phyloP scores from a whole-genome alignment of 2,888 invertebrate species.

The Calliphora vomitoria region DNA sequence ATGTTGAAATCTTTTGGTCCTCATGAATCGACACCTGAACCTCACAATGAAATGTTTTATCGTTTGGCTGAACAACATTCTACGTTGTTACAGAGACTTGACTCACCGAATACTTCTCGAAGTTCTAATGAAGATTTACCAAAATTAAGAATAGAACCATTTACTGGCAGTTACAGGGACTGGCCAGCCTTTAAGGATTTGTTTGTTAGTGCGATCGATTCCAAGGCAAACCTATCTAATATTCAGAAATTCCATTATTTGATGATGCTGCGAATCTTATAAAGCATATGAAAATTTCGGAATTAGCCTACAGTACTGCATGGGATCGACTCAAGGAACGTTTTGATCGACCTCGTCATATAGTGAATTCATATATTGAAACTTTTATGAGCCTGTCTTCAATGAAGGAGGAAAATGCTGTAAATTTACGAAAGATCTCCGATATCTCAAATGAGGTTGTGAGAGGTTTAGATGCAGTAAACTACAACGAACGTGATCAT shows the following conservation, averaged over 20 bases:
- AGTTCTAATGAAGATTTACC: slow-evolving; percentile 35
- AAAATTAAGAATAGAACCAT: slow-evolving; percentile 48
- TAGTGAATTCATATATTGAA: slow-evolving; percentile 64
- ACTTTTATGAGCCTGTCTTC: slow-evolving; percentile 26
- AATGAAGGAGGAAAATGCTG: neutral
- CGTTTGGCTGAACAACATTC: slow-evolving; percentile 27
- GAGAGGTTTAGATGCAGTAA: slow-evolving; percentile 17
- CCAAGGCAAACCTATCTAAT: slow-evolving; percentile 46
- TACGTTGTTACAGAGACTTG: slow-evolving; percentile 12
- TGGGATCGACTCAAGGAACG: slow-evolving; percentile 67
- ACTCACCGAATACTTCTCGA: neutral
- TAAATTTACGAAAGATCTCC: slow-evolving; percentile 10
- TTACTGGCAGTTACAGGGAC: slow-evolving; percentile 62
- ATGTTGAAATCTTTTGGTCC: neutral
- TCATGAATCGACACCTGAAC: neutral
- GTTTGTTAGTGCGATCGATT: slow-evolving; percentile 55
- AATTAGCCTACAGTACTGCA: slow-evolving; percentile 60
- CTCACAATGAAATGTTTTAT: slow-evolving; percentile 14
- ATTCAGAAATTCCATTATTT: slow-evolving; percentile 65
- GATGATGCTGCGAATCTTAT: slow-evolving; percentile 56
- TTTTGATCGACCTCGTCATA: slow-evolving; percentile 59
- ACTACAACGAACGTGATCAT: slow-evolving; percentile 11
- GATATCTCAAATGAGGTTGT: slow-evolving; percentile 23
- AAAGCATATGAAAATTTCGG: slow-evolving; percentile 63
- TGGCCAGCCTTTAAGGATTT: slow-evolving; percentile 66